phyloP scores from a whole-genome alignment of 2,888 invertebrate species.

The Tipula lateralis region DNA sequence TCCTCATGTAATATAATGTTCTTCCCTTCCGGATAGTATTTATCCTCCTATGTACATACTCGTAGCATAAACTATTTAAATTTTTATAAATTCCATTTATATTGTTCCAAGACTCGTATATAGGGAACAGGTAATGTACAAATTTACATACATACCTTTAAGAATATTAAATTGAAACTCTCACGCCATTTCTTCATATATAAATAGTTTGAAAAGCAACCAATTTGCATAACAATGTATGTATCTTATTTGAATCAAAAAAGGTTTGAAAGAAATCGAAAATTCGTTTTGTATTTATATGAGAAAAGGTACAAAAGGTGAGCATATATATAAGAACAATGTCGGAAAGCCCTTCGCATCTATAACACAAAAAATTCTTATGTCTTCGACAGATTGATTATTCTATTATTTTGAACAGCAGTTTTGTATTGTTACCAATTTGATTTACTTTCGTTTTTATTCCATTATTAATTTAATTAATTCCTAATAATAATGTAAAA shows the following conservation, averaged over 20 bases:
- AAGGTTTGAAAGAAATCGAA: neutral
- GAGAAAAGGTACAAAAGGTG: neutral
- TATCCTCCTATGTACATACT: too few species aligned
- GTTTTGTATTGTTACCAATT: neutral
- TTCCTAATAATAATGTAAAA: constrained; percentile 24
- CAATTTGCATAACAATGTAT: neutral
- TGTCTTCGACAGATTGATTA: neutral
- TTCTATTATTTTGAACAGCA: neutral
- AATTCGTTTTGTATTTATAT: constrained; percentile 3
- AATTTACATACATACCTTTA: neutral
- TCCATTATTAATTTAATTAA: constrained; percentile 20
- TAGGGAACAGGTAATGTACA: neutral
- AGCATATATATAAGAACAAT: neutral
- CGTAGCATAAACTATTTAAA: too few species aligned
- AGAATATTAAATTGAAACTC: neutral
- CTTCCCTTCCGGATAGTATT: neutral
- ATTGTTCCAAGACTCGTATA: neutral
- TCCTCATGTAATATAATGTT: neutral
- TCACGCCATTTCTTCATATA: neutral
- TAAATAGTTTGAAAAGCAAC: neutral
- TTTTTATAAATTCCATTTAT: neutral
- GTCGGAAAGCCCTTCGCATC: neutral
- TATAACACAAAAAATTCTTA: neutral
- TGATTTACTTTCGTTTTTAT: neutral
- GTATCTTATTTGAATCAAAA: neutral